A percentile compares a stretch with the other conserved stretches of the same genome.
Conservation (phyloP, 2,113 vertebrate genomes). For the Zosterops pallidus region DNA sequence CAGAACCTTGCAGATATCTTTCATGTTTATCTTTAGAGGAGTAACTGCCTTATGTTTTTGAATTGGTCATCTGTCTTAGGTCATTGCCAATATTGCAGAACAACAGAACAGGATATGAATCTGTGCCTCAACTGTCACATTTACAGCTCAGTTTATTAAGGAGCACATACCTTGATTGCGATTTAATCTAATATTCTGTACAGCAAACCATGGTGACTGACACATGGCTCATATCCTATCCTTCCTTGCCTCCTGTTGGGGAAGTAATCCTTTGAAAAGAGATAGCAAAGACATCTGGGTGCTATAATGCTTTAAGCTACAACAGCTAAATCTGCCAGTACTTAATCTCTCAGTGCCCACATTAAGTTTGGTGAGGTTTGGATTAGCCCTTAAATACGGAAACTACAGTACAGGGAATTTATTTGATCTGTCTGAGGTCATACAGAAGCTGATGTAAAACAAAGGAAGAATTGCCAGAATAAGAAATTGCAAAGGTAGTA, state of each 20-base stretch:
- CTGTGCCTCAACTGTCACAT: background rate
- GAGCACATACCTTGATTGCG: background rate
- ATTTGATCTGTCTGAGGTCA: background rate
- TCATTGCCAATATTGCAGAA: background rate
- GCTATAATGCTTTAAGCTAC: background rate
- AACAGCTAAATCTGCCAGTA: background rate
- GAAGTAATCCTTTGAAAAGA: background rate
- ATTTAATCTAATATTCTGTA: background rate
- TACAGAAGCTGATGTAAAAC: background rate
- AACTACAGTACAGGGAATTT: background rate
- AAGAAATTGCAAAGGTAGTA: background rate
- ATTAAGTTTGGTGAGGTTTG: background rate
- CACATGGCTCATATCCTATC: background rate
- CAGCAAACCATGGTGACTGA: background rate
- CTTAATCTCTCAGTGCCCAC: background rate
- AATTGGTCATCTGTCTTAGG: background rate
- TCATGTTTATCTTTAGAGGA: background rate
- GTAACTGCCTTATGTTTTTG: background rate
- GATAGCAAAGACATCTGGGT: background rate
- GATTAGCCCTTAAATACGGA: background rate
- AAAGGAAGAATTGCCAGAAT: background rate
- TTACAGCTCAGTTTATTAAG: background rate
- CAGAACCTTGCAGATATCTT: background rate
- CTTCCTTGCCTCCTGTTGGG: background rate
- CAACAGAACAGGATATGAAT: background rate